These are phyloP conservation scores for Harlomillsia oculata DNA, from an alignment of 1,140 invertebrate genomes.

Conservation along the genomic window DNA sequence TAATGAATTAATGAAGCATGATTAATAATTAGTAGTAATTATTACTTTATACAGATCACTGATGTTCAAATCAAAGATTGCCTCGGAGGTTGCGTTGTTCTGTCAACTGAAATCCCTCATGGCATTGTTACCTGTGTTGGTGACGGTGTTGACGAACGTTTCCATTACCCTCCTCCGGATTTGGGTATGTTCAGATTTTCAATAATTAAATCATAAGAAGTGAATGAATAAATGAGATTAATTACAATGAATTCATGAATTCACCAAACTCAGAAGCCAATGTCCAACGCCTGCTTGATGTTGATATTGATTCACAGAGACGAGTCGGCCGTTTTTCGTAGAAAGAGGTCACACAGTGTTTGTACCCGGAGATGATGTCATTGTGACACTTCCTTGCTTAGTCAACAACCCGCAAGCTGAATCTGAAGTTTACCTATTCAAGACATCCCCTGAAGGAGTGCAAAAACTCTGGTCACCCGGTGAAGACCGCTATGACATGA, in stretches of 20 bases:
- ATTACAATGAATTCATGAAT: too few species aligned
- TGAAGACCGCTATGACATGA: constrained; percentile 9
- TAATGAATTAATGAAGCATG: neutral
- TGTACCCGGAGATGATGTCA: constrained; percentile 2
- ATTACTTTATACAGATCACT: neutral
- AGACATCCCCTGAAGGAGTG: neutral
- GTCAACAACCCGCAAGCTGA: constrained; percentile 2
- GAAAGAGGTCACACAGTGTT: constrained; percentile 6
- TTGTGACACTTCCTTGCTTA: constrained; percentile 10
- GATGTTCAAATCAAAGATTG: constrained; percentile 3
- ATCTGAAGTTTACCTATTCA: neutral
- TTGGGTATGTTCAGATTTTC: neutral
- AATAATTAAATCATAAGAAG: too few species aligned
- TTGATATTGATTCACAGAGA: neutral
- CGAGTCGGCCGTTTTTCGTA: constrained; percentile 7
- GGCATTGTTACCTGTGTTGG: constrained; percentile 16
- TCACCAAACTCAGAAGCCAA: too few species aligned
- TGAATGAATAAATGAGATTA: neutral
- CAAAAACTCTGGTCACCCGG: constrained; percentile 17
- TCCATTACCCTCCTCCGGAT: constrained; percentile 8
- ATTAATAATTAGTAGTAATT: neutral
- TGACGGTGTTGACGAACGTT: constrained; percentile 14
- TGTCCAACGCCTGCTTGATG: neutral
- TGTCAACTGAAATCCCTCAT: constrained; percentile 9
- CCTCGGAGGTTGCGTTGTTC: neutral